phyloP scores from a whole-genome alignment of 2,113 vertebrate genomes.

The Heterotis niloticus region DNA sequence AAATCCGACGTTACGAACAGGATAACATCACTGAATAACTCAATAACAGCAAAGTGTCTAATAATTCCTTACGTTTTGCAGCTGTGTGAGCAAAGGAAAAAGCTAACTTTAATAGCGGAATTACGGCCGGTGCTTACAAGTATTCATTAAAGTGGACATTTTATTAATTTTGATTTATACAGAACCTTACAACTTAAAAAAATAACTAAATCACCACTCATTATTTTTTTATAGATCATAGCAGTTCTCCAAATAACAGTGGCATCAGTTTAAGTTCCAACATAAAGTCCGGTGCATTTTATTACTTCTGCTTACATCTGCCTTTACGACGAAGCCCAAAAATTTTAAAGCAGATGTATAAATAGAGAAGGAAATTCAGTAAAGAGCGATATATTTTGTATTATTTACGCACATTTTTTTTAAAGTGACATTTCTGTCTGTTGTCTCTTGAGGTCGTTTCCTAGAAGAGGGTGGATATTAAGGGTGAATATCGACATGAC shows the following conservation, averaged over 20 bases:
- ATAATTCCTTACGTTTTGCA: neutral
- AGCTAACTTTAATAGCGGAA: neutral
- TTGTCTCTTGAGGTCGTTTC: neutral
- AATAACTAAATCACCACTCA: too few relatives aligned
- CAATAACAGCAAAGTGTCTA: too few relatives aligned
- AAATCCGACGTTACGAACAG: too few relatives aligned
- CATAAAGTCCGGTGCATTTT: too few relatives aligned
- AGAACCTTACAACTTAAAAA: neutral
- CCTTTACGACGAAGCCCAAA: neutral
- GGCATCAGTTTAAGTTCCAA: too few relatives aligned
- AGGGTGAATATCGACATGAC: slow-evolving; percentile 21
- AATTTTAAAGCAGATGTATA: neutral
- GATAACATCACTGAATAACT: too few relatives aligned
- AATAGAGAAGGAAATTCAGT: neutral
- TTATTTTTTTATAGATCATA: neutral
- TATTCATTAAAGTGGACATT: neutral
- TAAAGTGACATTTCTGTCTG: neutral
- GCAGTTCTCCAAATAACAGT: neutral
- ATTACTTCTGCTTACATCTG: too few relatives aligned
- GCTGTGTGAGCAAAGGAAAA: neutral
- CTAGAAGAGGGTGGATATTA: slow-evolving; percentile 5
- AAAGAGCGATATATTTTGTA: neutral
- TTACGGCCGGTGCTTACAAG: neutral
- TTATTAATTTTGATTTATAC: neutral
- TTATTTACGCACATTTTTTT: neutral